These are phyloP conservation scores for Lutjanus erythropterus DNA, from an alignment of 2,113 vertebrate genomes.

Conservation along the genomic window DNA sequence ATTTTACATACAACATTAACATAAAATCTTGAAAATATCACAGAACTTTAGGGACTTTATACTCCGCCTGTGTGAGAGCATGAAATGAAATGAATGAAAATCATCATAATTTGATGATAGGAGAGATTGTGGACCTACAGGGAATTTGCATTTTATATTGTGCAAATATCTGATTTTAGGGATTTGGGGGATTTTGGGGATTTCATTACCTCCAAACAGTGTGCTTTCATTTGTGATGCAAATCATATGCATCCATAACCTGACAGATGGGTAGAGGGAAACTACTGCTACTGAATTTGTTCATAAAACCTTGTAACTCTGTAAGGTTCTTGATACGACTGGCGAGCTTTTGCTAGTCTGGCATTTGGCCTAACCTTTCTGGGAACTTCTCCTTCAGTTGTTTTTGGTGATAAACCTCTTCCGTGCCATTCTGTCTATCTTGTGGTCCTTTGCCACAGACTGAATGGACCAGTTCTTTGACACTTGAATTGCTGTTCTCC, in stretches of 20 bases:
- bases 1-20: neutral
- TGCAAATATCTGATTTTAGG: neutral
- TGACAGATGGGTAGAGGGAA: no score
- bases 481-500: no score
- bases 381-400: no score
- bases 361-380: no score
- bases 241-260: neutral
- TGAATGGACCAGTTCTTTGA: no score
- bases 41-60: neutral
- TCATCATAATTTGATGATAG: neutral
- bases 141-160: neutral
- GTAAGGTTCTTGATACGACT: no score
- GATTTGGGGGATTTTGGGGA: neutral
- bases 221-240: neutral
- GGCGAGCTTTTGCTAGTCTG: no score
- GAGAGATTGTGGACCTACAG: neutral
- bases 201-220: neutral
- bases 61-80: neutral
- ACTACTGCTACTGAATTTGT: no score
- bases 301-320: no score
- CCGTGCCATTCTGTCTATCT: no score
- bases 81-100: neutral
- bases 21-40: neutral
- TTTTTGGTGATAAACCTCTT: no score
- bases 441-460: no score